Conservation (phyloP, 2,113 vertebrate species). For the Caretta caretta region DNA sequence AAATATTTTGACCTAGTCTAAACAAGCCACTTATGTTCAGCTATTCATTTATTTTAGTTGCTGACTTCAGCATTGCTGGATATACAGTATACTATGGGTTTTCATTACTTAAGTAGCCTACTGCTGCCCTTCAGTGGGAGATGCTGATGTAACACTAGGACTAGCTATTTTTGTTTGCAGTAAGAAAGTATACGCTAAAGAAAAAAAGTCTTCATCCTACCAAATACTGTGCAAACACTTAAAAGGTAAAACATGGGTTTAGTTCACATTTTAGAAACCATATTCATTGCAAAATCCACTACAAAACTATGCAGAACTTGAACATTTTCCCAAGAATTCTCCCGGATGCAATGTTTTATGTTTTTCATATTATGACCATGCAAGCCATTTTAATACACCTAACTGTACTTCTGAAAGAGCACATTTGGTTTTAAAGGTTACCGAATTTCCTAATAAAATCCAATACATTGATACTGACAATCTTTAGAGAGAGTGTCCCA, state of each 20-base stretch:
- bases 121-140: slow-evolving; percentile 66
- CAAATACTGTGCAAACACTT: too few relatives aligned
- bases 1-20: slow-evolving; percentile 19
- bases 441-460: not conserved
- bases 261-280: not conserved
- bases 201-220: not conserved
- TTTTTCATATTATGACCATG: not conserved
- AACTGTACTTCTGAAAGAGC: not conserved
- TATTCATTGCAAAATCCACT: not conserved
- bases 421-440: not conserved
- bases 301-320: not conserved
- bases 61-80: not conserved
- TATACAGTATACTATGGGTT: fast-evolving
- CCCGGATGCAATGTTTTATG: not conserved
- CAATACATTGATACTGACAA: not conserved
- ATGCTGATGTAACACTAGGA: slow-evolving; percentile 1
- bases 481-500: not conserved
- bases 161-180: not conserved
- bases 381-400: too few relatives aligned
- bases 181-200: not conserved
- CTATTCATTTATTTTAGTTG: not conserved
- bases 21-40: not conserved
- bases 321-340: not conserved
- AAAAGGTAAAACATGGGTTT: not conserved
- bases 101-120: not conserved